Evolutionary conservation across 2,888 invertebrate species (phyloP), one percentile per base, ranked within the genome.

Genomic region (Sminthurinus aureus): DNA sequence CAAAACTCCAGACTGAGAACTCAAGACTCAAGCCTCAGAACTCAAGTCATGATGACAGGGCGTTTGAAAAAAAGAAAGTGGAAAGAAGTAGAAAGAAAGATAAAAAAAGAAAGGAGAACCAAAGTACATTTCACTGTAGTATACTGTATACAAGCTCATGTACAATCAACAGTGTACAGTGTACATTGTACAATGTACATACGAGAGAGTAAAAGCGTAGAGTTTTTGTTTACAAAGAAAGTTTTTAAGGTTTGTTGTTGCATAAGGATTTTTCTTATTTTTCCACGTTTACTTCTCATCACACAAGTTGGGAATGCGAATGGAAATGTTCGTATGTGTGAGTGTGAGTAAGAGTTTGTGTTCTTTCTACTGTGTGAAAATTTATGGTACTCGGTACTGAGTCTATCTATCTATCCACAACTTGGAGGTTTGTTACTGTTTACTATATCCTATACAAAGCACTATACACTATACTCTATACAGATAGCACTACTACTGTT

Each of bases 221-320:
- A 58, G 13, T 58, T 58, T 52, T 58, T 58, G 58, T 58, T 58
- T 58, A 18, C 58, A 58, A 58, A 58, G 58, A 58, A 58, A 58
- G 58, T 58, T 58, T 58, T 38, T 20, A 4, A 22, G 22, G 26
- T 80, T 69, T 73, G 38, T 38, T 38, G 38, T 38, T 38, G 38
- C 38, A 38, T 38, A 38, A 38, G 38, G 38, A 80, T 67, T 50
- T 69, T 81, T 75, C 12, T 58, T 74, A 15, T n/a, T 22, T 81
- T 51, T 58, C 73, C 6, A 38, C 22, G 22, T 20, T 12, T 66
- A 24, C 13, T 75, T 75, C 50, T 75, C 75, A 18, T 75, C 24
- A 4, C 73, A 73, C 75, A 24, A 71, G 20, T n/a, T 71, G 20
- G 6, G 6, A 38, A 38, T 38, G 1, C 6, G 13, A 6, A 4